Evolutionary conservation across 1,140 invertebrate genomes (phyloP), one percentile per base, ranked within the genome.

Genomic region (Ericerus pela): DNA sequence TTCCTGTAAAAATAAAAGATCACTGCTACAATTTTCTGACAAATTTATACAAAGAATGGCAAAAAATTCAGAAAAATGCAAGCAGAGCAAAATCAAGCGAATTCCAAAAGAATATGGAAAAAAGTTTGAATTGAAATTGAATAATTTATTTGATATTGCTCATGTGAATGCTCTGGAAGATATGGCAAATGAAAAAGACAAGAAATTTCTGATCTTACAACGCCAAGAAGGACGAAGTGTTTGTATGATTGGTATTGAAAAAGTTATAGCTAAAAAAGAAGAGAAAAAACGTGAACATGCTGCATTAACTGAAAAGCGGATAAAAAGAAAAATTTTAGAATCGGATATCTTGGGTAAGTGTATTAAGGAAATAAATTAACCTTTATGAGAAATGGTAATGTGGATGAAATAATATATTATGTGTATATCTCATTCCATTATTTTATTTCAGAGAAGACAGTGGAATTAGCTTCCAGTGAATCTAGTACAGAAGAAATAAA

Each of bases 91-190:
- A 28, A 41, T 22, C 37, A 26, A 24, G n/a, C n/a, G n/a, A 20
- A 57, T 43, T 55, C 55, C 27, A 8, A 33, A 57, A 33, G 52
- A 47, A 57, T 55, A 61, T 55, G 51, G 52, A 12, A 41, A 59
- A 12, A 16, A 54, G 57, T 61, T 59, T 63, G 16, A 53, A 38
- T 24, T 56, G 38, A 57, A 55, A 30, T 31, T 62, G 26, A 36
- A 64, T 16, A 58, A 63, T 54, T 58, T 64, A 37, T 64, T 64
- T 57, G 63, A 63, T 56, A 63, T 64, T 53, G 57, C 60, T 51
- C 60, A 64, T 57, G 57, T 54, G 37, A 57, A 63, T 60, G 55
- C 60, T 47, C 37, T 62, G 16, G 54, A 58, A 24, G 12, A 47
- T 30, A 60, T 62, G 11, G 55, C 33, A 60, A 53, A 55, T 26